A percentile compares a stretch with the other conserved stretches of the same genome.
phyloP scores from a whole-genome alignment of 2,113 vertebrate species.

The Thalassarche chlororhynchos region DNA sequence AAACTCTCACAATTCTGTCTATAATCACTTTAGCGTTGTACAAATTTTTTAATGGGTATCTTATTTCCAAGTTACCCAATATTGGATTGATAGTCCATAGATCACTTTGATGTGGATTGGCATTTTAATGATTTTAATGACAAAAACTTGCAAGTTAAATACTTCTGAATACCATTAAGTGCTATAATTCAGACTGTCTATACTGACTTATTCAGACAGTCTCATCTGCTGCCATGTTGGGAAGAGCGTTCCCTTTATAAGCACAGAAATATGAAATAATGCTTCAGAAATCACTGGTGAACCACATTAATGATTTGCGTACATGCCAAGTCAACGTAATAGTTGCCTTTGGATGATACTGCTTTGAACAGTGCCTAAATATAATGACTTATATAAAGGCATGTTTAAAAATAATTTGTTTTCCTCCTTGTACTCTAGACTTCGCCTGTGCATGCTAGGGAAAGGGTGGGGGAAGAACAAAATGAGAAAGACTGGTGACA shows the following conservation, averaged over 20 bases:
- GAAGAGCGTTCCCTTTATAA: neutral
- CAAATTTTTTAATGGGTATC: neutral
- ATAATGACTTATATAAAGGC: slow-evolving; percentile 19
- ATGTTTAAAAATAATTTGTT: slow-evolving; percentile 41
- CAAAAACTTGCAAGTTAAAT: slow-evolving; percentile 15
- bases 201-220: neutral
- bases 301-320: slow-evolving; percentile 55
- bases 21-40: neutral
- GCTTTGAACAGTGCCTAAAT: slow-evolving; percentile 46
- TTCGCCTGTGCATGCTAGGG: neutral
- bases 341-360: slow-evolving; percentile 34
- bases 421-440: neutral
- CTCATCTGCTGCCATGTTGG: slow-evolving; percentile 9
- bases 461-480: neutral
- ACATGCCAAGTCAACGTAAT: slow-evolving; percentile 30
- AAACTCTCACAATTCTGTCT: neutral
- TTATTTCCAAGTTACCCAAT: neutral
- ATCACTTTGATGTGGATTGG: slow-evolving; percentile 7
- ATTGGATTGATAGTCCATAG: neutral
- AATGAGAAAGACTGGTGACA: neutral
- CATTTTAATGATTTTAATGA: neutral
- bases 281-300: slow-evolving; percentile 51
- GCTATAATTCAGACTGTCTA: slow-evolving; percentile 25
- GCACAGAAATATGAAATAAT: slow-evolving; percentile 41
- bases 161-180: neutral